A percentile compares a stretch with the other conserved stretches of the same genome.
Evolutionary conservation across 2,797 vertebrate genomes (phyloP).

Genomic region (Falco rusticolus): DNA sequence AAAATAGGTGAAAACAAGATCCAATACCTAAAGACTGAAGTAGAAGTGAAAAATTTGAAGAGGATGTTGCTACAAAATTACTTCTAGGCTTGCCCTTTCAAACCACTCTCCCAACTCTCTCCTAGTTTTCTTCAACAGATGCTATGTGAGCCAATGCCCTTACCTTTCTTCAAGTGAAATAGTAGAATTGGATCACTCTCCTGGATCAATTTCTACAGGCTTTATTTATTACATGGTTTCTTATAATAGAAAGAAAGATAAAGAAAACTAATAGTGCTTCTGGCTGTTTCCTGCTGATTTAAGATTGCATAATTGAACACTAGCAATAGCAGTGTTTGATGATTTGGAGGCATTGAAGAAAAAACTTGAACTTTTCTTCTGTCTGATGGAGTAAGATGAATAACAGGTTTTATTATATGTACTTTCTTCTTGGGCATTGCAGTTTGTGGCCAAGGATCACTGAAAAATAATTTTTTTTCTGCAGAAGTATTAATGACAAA

Average conservation of each 20-base stretch:
- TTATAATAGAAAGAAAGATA: background rate
- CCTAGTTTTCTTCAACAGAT: background rate
- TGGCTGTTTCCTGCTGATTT: background rate
- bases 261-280: background rate
- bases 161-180: background rate
- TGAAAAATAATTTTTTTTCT: background rate
- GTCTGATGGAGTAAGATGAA: background rate
- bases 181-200: background rate
- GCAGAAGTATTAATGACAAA: background rate
- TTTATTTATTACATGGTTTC: background rate
- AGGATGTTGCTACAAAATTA: background rate
- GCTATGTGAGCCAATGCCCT: background rate
- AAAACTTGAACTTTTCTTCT: background rate
- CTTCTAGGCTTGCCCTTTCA: background rate
- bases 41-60: background rate
- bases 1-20: background rate
- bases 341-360: background rate
- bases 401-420: background rate
- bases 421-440: background rate
- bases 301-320: background rate
- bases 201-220: background rate
- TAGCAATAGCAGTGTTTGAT: background rate
- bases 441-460: background rate
- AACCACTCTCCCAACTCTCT: background rate
- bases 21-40: background rate